Percentiles rank a stretch among this genome's conserved stretches.
Conservation (phyloP, 1,140 invertebrate species). For the Drosophila littoralis region DNA sequence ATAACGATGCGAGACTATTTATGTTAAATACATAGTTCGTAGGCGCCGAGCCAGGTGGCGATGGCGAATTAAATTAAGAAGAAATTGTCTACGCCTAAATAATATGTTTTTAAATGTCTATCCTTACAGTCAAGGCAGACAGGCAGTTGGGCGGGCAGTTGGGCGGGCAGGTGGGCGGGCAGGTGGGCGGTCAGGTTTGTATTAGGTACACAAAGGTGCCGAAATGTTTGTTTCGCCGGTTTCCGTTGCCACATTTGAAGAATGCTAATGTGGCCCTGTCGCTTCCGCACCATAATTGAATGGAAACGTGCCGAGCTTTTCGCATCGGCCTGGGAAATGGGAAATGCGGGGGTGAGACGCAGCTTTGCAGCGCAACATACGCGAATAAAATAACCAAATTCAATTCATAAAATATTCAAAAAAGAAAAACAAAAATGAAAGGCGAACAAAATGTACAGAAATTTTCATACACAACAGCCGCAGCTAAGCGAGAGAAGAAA, state of each 20-base stretch:
- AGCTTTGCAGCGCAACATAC: constrained; percentile 77
- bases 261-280: constrained; percentile 72
- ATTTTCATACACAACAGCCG: constrained; percentile 37
- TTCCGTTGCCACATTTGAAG: constrained; percentile 64
- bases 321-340: constrained; percentile 22
- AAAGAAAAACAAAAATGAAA: constrained; percentile 38
- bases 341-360: constrained; percentile 24
- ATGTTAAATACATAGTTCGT: constrained; percentile 78
- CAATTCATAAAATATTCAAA: constrained; percentile 82
- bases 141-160: neutral
- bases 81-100: constrained; percentile 77
- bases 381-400: constrained; percentile 81
- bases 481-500: constrained; percentile 23
- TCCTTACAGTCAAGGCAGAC: neutral
- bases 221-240: constrained; percentile 68
- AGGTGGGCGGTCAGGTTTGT: neutral
- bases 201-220: constrained; percentile 59
- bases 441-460: constrained; percentile 41
- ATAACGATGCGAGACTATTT: constrained; percentile 72
- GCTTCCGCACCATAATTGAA: constrained; percentile 74
- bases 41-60: constrained; percentile 25
- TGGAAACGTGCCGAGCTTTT: constrained; percentile 69
- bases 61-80: constrained; percentile 75
- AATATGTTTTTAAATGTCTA: constrained; percentile 56
- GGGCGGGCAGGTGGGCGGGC: neutral